Evolutionary conservation across 2,888 invertebrate species (phyloP).

Genomic region (Cynaeus angustus): DNA sequence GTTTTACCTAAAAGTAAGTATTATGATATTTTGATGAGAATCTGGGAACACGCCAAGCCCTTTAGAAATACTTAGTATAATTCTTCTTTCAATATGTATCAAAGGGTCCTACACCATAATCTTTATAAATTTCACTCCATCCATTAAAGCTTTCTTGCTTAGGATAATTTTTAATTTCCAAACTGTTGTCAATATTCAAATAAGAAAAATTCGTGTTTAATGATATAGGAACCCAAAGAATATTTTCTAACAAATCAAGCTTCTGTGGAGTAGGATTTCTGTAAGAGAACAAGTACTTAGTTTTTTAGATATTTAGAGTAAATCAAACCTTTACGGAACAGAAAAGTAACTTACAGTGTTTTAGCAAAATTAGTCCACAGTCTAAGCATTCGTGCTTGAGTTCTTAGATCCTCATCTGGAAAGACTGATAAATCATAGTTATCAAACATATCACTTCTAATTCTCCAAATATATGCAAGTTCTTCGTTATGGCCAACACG

Average conservation of each 20-base stretch:
- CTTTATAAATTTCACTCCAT: constrained; percentile 55
- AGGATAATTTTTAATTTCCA: constrained; percentile 51
- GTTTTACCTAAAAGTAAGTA: too few species aligned
- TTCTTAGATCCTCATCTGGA: constrained; percentile 26
- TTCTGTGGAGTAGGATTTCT: constrained; percentile 43
- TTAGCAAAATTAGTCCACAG: constrained; percentile 42
- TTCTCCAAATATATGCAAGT: constrained; percentile 21
- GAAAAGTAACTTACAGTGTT: constrained; percentile 17
- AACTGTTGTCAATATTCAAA: constrained; percentile 55
- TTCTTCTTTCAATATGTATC: constrained; percentile 53
- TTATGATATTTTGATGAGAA: too few species aligned
- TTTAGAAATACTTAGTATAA: too few species aligned
- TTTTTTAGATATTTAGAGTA: too few species aligned
- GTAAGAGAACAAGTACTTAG: constrained; percentile 1
- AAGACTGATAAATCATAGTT: constrained; percentile 24
- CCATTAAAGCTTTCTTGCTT: constrained; percentile 50
- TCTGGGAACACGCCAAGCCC: too few species aligned
- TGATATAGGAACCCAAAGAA: constrained; percentile 50
- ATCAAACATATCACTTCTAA: constrained; percentile 11
- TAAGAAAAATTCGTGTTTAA: constrained; percentile 48
- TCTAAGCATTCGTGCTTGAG: constrained; percentile 23
- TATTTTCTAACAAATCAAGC: constrained; percentile 46
- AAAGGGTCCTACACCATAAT: constrained; percentile 53
- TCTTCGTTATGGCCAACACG: constrained; percentile 38
- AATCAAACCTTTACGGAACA: too few species aligned